Evolutionary conservation across 1,140 invertebrate genomes (phyloP).

Genomic region (Macrocentrus cingulum): DNA sequence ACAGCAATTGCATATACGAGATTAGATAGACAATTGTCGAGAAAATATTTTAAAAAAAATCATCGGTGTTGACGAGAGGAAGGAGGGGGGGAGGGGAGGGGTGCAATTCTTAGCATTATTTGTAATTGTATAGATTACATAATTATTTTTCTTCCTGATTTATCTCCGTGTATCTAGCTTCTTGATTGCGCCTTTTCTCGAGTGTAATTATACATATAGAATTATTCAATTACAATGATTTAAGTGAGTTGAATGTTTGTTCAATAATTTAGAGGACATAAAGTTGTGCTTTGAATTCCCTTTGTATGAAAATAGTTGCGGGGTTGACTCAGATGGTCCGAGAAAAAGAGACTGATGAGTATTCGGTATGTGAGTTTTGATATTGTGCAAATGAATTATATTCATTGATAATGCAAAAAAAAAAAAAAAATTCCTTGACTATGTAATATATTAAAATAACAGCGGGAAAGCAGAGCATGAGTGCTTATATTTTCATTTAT

Average conservation of each 20-base stretch:
- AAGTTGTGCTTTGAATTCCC: constrained; percentile 1
- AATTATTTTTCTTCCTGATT: neutral
- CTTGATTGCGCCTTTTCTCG: neutral
- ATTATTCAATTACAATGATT: neutral
- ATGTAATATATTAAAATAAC: neutral
- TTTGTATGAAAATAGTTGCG: neutral
- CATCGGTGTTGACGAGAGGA: no score
- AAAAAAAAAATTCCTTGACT: neutral
- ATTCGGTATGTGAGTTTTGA: neutral
- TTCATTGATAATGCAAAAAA: neutral
- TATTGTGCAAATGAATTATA: neutral
- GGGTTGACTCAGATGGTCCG: constrained; percentile 17
- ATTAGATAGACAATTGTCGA: no score
- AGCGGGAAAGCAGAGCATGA: neutral
- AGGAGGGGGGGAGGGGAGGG: no score
- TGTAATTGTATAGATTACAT: no score
- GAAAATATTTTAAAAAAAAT: no score
- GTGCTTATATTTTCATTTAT: constrained; percentile 9
- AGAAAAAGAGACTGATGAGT: constrained; percentile 22
- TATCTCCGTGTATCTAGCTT: no score
- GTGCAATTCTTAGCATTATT: constrained; percentile 9
- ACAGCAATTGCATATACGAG: no score
- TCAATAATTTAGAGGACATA: neutral
- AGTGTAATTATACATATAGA: neutral
- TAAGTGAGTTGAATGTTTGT: neutral